Conservation (phyloP, 2,888 invertebrate genomes). For the Pheosia gnoma region DNA sequence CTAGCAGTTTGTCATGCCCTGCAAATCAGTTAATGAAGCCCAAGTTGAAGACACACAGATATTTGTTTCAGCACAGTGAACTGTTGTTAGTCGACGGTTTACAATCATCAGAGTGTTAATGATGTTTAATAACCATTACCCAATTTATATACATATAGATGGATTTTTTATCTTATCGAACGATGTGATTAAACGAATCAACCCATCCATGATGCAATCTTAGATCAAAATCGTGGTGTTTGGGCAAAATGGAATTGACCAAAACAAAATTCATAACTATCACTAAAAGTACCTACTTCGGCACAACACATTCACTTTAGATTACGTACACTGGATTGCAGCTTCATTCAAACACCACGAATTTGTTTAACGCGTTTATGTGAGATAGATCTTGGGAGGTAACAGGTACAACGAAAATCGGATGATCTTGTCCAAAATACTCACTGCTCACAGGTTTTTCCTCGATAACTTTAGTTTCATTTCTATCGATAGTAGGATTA, state of each 20-base stretch:
- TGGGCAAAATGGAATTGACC: constrained; percentile 25
- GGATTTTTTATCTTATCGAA: constrained; percentile 65
- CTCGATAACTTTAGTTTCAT: constrained; percentile 69
- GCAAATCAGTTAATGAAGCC: constrained; percentile 82
- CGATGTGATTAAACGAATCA: constrained; percentile 59
- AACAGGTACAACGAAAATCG: constrained; percentile 54
- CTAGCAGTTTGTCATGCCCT: constrained; percentile 79
- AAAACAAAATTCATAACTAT: constrained; percentile 27
- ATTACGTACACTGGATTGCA: constrained; percentile 33
- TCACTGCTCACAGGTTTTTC: constrained; percentile 77
- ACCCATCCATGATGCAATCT: constrained; percentile 62
- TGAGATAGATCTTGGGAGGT: constrained; percentile 52
- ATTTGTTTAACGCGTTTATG: constrained; percentile 49
- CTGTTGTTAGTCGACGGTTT: constrained; percentile 61
- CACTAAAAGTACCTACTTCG: constrained; percentile 32
- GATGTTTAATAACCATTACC: constrained; percentile 54
- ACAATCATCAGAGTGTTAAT: constrained; percentile 55
- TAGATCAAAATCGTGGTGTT: constrained; percentile 55
- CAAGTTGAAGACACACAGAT: constrained; percentile 83
- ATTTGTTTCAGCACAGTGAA: constrained; percentile 65
- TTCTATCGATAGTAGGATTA: constrained; percentile 70
- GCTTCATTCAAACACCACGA: constrained; percentile 58
- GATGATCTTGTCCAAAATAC: constrained; percentile 65
- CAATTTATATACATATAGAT: constrained; percentile 53
- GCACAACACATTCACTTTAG: constrained; percentile 57